A percentile compares a stretch with the other conserved stretches of the same genome.
Conservation (phyloP, 2,113 vertebrate species). For the Ailuropoda melanoleuca region DNA sequence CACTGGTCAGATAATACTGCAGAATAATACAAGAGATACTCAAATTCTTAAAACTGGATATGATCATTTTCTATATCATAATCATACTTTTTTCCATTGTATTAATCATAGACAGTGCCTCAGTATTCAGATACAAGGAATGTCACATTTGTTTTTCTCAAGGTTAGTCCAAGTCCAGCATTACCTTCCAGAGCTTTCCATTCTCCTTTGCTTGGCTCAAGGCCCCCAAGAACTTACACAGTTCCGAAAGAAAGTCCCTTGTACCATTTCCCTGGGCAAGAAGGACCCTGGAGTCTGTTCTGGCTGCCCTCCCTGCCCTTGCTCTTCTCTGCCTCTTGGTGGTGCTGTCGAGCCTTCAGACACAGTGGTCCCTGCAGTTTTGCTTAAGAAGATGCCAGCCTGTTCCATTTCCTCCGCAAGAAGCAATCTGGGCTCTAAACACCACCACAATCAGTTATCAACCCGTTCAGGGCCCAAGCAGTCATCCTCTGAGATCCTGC, state of each 20-base stretch:
- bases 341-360: background rate
- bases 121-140: background rate
- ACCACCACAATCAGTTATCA: background rate
- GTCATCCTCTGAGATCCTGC: background rate
- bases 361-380: background rate
- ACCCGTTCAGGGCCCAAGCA: background rate
- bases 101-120: background rate
- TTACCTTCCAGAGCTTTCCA: background rate
- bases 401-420: background rate
- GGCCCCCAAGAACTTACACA: background rate
- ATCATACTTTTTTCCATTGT: background rate
- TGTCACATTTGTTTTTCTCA: background rate
- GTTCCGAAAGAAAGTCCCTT: background rate
- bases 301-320: background rate
- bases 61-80: background rate
- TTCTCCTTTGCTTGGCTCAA: background rate
- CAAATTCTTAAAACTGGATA: constrained; percentile 21
- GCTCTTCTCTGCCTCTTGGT: background rate
- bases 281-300: background rate
- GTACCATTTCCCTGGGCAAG: background rate
- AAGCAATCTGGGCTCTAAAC: background rate
- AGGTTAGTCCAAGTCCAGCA: background rate
- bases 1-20: background rate
- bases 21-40: background rate
- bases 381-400: background rate